Percentiles rank a stretch among this genome's conserved stretches.
phyloP scores from a whole-genome alignment of 1,140 invertebrate genomes.

The Neomicropteryx cornuta region DNA sequence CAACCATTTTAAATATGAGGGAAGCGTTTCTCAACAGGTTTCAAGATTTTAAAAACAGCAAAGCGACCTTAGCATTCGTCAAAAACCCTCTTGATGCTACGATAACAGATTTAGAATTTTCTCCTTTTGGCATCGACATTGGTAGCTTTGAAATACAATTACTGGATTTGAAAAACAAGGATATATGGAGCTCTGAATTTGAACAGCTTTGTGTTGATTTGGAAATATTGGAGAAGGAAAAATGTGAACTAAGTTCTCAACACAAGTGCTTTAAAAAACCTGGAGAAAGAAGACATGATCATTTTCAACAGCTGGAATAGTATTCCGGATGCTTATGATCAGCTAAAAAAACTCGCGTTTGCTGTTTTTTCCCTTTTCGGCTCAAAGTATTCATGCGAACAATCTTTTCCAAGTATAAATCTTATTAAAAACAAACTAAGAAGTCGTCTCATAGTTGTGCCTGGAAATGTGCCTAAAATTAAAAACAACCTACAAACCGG shows the following conservation, averaged over 20 bases:
- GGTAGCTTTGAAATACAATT: conserved; percentile 15
- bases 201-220: conserved; percentile 15
- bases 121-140: conserved; percentile 2
- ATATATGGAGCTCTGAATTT: conserved; percentile 17
- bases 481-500: too few species aligned
- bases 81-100: conserved; percentile 7
- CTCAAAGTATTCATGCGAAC: conserved; percentile 13
- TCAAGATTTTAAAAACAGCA: conserved; percentile 15
- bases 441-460: too few species aligned
- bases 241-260: conserved; percentile 2
- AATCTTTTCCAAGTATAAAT: too few species aligned
- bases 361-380: conserved; percentile 10
- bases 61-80: conserved; percentile 10
- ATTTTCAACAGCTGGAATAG: conserved; percentile 9
- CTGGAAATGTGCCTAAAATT: too few species aligned
- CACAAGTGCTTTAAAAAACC: conserved; percentile 7
- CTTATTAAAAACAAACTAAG: too few species aligned
- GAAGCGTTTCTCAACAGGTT: conserved; percentile 16
- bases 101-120: not conserved
- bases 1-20: conserved; percentile 16
- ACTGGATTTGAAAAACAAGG: conserved; percentile 17
- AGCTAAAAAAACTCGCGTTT: conserved; percentile 11
- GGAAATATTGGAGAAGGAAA: conserved; percentile 14
- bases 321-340: too few species aligned
- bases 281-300: conserved; percentile 4